Evolutionary conservation across 2,888 invertebrate genomes (phyloP), one percentile per base, ranked within the genome.

Genomic region (Anthrax anthrax): DNA sequence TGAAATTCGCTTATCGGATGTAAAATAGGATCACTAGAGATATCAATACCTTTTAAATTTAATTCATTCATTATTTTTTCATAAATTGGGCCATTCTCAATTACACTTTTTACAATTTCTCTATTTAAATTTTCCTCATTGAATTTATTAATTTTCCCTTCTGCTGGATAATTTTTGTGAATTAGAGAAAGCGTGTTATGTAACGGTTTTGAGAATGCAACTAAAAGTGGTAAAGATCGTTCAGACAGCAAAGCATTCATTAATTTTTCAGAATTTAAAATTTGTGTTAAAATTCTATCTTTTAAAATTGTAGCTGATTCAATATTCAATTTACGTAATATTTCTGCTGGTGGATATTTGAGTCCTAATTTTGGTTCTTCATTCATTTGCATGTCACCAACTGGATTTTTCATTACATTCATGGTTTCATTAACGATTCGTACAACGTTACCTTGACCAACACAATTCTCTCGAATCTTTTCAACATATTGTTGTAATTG

Each of bases 361-460:
- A 40, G 10, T 14, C 17, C 19, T 2, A 32, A 6, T 9, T 36
- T 19, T 18, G 38, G 12, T 5, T 40, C 34, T 36, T 40, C 45
- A 12, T 34, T 36, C 3, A 12, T 34, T 12, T 45, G 39, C 39
- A 42, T 27, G 38, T 40, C 13, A 58, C 32, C 49, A 50, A 12
- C 12, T 32, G 9, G 29, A 23, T 76, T 56, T 66, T 73, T 51
- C 67, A 67, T 51, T 14, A 58, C 52, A 4, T 55, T 62, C 17
- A 60, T 56, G 2, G 50, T 46, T 3, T 61, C 50, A 8, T 72
- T 73, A 6, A 72, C 74, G 47, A 80, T 74, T 63, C 82, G 67
- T 4, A 76, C 76, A 13, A 84, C 81, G 60, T 74, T 77, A 45
- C 83, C 84, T 71, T 82, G 81, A 6, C 84, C 84, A 16, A 80